These are phyloP conservation scores for Fulmarus glacialis DNA, from an alignment of 2,113 vertebrate genomes.

Conservation along the genomic window DNA sequence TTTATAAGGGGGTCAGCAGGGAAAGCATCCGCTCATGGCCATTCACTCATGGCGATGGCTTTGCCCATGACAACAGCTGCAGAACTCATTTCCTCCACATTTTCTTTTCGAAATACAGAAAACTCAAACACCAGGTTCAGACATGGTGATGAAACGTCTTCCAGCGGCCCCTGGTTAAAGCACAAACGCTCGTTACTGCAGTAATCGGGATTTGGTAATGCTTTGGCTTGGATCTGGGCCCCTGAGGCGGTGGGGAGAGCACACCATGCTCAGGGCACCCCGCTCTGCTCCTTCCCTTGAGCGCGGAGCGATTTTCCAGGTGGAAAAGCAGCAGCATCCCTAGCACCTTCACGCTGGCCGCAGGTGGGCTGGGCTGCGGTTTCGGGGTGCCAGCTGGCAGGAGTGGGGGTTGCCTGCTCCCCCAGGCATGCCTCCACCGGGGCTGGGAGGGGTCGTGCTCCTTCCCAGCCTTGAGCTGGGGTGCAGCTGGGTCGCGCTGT, in stretches of 20 bases:
- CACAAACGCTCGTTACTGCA: fast-evolving
- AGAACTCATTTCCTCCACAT: not conserved
- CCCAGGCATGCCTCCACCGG: fast-evolving
- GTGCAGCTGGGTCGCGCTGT: fast-evolving
- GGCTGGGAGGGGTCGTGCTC: fast-evolving
- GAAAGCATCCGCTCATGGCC: fast-evolving
- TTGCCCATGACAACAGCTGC: not conserved
- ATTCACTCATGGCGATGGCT: fast-evolving
- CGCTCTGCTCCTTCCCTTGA: not conserved
- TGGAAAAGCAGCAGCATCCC: not conserved
- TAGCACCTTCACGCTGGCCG: not conserved
- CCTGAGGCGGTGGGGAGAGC: fast-evolving
- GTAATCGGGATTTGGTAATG: fast-evolving
- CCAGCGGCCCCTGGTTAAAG: not conserved
- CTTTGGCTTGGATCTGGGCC: not conserved
- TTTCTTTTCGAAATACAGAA: not conserved
- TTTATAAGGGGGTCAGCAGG: not conserved
- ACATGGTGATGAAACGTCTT: not conserved
- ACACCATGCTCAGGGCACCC: fast-evolving
- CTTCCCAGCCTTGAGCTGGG: not conserved
- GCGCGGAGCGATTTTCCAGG: not conserved
- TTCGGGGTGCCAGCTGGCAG: not conserved
- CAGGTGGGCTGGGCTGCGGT: fast-evolving
- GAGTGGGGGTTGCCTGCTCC: no score
- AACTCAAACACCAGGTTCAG: not conserved